Evolutionary conservation across 2,797 vertebrate species (phyloP).

Genomic region (Pygocentrus nattereri): DNA sequence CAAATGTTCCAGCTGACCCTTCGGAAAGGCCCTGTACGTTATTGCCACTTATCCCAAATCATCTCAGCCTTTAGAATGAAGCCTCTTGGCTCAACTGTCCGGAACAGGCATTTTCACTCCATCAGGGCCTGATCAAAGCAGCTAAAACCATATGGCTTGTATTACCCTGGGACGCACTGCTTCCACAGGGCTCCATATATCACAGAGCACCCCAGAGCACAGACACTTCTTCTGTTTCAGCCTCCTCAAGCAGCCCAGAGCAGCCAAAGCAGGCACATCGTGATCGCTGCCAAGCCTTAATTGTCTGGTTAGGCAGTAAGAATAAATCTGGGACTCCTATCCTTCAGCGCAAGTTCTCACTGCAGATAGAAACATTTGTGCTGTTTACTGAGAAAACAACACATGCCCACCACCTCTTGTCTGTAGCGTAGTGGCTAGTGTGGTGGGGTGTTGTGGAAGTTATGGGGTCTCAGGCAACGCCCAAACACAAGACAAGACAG

Average conservation of each 20-base stretch:
- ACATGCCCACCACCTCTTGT: not conserved
- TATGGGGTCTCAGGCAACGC: not conserved
- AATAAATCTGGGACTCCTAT: constrained; percentile 72
- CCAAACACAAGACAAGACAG: not conserved
- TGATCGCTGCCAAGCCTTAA: constrained; percentile 73
- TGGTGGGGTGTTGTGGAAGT: constrained; percentile 11
- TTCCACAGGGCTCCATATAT: constrained; percentile 67
- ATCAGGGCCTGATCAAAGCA: constrained; percentile 63
- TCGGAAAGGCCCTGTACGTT: not conserved
- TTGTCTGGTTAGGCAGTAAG: constrained; percentile 70
- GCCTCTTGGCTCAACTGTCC: constrained; percentile 26
- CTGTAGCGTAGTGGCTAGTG: not conserved
- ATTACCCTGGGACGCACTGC: constrained; percentile 62
- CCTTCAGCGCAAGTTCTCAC: constrained; percentile 52
- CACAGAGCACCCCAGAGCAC: constrained; percentile 63
- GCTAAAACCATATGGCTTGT: constrained; percentile 63
- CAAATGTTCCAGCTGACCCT: not conserved
- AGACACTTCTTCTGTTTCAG: constrained; percentile 72
- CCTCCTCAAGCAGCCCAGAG: constrained; percentile 66
- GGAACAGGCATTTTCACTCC: constrained; percentile 51
- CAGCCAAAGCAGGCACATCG: constrained; percentile 64
- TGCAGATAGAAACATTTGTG: constrained; percentile 53
- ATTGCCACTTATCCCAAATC: constrained; percentile 24
- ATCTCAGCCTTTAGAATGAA: constrained; percentile 21
- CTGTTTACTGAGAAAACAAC: constrained; percentile 53